Conservation (phyloP, 2,113 vertebrate species). For the Pavo muticus region DNA sequence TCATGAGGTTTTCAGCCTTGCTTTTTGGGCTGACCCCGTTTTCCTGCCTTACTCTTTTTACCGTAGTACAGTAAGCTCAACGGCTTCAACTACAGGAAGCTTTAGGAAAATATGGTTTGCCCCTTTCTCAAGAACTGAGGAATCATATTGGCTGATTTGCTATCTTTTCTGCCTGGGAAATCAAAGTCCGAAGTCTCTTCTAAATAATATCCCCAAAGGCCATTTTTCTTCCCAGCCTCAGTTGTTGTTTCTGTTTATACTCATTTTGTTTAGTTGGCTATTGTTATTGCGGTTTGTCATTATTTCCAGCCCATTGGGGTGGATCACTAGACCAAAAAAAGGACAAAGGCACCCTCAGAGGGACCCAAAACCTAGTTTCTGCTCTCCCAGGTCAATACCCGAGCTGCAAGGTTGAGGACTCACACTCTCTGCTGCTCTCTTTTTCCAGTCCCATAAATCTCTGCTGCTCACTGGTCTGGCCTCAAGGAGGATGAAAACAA, state of each 20-base stretch:
- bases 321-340: conserved; percentile 47
- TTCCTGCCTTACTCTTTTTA: neutral
- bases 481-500: neutral
- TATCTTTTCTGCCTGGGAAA: conserved; percentile 50
- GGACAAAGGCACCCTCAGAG: conserved; percentile 10
- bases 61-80: neutral
- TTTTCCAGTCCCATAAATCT: neutral
- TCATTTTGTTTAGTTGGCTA: conserved; percentile 61
- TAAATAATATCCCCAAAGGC: conserved; percentile 65
- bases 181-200: conserved; percentile 53
- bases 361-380: neutral
- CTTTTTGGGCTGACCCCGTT: neutral
- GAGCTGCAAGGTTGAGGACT: accelerated
- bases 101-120: conserved; percentile 53
- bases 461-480: neutral
- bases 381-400: neutral
- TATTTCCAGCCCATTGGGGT: conserved; percentile 57
- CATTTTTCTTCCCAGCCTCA: conserved; percentile 49
- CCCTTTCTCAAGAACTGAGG: conserved; percentile 44
- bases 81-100: neutral
- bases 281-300: conserved; percentile 67
- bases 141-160: conserved; percentile 30
- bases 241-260: conserved; percentile 67
- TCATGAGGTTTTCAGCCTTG: neutral
- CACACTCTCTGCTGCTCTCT: neutral